A percentile compares a stretch with the other conserved stretches of the same genome.
These are phyloP conservation scores for Dysmachus trigonus DNA, from an alignment of 2,888 invertebrate genomes.

Conservation along the genomic window DNA sequence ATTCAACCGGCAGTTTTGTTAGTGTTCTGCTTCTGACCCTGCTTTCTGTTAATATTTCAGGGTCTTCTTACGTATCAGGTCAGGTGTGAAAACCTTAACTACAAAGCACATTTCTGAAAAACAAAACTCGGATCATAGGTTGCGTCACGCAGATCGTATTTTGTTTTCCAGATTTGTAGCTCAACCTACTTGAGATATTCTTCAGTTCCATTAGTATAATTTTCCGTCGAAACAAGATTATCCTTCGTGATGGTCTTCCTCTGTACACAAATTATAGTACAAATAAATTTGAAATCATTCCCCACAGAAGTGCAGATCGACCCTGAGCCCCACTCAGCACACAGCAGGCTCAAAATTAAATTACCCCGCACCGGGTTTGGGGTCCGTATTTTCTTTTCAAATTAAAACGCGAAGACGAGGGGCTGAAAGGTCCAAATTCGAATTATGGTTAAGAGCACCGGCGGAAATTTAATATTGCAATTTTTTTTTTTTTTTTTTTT, in stretches of 20 bases:
- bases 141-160: neutral
- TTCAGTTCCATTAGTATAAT: neutral
- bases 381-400: neutral
- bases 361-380: neutral
- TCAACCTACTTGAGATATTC: neutral
- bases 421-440: neutral
- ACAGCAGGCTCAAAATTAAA: neutral
- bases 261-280: neutral
- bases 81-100: no score
- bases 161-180: neutral
- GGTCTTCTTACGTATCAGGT: no score
- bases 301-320: neutral
- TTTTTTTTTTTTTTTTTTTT: no score
- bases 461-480: constrained; percentile 10
- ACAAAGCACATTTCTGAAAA: neutral
- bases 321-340: neutral
- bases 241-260: neutral
- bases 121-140: no score
- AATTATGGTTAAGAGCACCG: neutral
- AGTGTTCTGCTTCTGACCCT: no score
- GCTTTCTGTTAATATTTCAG: neutral
- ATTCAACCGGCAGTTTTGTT: no score
- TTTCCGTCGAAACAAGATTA: neutral
- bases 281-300: neutral
- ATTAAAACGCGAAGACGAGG: neutral